Percentiles rank a stretch among this genome's conserved stretches.
Evolutionary conservation across 1,140 invertebrate species (phyloP).

Genomic region (Papilio machaon): DNA sequence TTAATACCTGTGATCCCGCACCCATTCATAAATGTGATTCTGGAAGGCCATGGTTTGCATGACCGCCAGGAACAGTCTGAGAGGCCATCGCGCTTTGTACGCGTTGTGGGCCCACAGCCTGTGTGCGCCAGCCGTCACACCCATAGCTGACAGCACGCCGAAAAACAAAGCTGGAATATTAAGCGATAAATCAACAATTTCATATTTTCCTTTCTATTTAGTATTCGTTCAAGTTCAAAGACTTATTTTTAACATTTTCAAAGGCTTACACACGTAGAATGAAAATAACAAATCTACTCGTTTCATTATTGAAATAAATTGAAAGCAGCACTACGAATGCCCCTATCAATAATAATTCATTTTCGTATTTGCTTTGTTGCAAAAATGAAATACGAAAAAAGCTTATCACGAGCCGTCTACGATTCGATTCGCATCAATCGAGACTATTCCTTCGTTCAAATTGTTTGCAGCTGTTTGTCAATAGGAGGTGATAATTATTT

Average conservation of each 20-base stretch:
- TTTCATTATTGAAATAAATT: too few relatives aligned
- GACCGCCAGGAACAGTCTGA: slow-evolving; percentile 88
- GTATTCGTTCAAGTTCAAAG: too few relatives aligned
- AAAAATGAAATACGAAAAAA: not conserved
- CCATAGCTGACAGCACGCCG: slow-evolving; percentile 82
- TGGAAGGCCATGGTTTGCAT: slow-evolving; percentile 92
- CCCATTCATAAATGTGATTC: slow-evolving; percentile 90
- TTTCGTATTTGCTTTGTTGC: not conserved
- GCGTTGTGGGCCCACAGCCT: slow-evolving; percentile 93
- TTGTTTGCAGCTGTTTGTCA: not conserved
- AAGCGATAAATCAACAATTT: slow-evolving; percentile 9
- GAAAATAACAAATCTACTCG: too few relatives aligned
- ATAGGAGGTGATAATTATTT: slow-evolving; percentile 17
- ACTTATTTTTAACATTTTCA: too few relatives aligned
- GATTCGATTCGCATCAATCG: not conserved
- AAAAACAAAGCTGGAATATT: slow-evolving; percentile 82
- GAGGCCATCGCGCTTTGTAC: slow-evolving; percentile 93
- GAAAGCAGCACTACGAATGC: not conserved
- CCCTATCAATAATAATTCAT: too few relatives aligned
- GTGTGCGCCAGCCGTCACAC: slow-evolving; percentile 94
- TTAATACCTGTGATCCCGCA: slow-evolving; percentile 89
- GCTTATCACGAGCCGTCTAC: not conserved
- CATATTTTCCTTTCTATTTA: too few relatives aligned
- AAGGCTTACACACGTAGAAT: not conserved
- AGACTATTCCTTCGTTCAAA: not conserved